These are phyloP conservation scores for Dioctria linearis DNA, from an alignment of 2,888 invertebrate species.

Conservation along the genomic window DNA sequence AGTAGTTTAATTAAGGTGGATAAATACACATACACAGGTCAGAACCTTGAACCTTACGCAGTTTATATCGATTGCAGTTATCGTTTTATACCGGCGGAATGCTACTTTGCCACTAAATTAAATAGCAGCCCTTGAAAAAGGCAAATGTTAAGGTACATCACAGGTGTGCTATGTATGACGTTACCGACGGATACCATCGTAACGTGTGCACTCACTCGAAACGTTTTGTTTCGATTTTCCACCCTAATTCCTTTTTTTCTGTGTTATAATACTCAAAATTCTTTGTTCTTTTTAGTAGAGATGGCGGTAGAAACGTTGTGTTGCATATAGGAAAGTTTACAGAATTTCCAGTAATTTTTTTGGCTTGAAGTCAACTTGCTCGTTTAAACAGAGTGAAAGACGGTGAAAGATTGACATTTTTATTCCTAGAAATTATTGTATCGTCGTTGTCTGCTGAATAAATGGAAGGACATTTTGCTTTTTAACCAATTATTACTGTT, in stretches of 20 bases:
- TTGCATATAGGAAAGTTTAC: background rate
- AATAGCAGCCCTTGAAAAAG: background rate
- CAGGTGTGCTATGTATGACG: background rate
- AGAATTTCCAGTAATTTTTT: background rate
- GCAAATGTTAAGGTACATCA: background rate
- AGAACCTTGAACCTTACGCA: too few species aligned
- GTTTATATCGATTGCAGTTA: background rate
- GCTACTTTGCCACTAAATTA: background rate
- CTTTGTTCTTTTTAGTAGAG: background rate
- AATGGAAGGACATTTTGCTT: too few species aligned
- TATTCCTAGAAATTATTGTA: too few species aligned
- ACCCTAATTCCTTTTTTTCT: background rate
- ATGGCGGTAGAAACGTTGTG: background rate
- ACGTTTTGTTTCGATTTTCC: slow-evolving; percentile 3
- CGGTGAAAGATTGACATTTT: too few species aligned
- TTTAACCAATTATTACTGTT: too few species aligned
- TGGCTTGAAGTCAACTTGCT: too few species aligned
- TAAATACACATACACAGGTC: background rate
- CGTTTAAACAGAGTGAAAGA: too few species aligned
- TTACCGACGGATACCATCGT: background rate
- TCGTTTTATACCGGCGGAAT: background rate
- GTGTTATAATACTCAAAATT: background rate
- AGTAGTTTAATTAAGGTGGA: background rate
- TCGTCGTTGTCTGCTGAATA: too few species aligned
- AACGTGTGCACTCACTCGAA: slow-evolving; percentile 17